Base-by-base conservation (phyloP, 2,888 invertebrate species). In the Tipula lateralis region DNA sequence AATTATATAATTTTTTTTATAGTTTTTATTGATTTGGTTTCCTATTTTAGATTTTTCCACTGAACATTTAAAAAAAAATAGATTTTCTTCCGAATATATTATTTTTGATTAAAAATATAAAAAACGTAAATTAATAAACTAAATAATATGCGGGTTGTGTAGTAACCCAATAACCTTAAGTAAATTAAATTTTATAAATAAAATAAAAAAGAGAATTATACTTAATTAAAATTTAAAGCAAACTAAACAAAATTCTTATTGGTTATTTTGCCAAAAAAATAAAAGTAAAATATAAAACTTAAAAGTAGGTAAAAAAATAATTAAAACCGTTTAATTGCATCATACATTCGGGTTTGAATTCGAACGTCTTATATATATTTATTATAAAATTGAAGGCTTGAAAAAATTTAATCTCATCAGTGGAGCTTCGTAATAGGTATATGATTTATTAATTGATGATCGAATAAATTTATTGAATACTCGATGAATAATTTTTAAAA, bases 151-250 rank as follows among this genome's bases (percentile, higher is more conserved):
- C 66, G 66, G n/a, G 19, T 66, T 66, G 24, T 7, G 9, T 66
- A 66, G 66, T 66, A 66, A 66, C 66, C 66, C 66, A 66, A 66
- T 66, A 66, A 66, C 66, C 66, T 66, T 66, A 66, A 24, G 24
- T 24, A 66, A 66, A 66, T 66, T 66, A 66, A 66, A 66, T 24
- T 66, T 66, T 66, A 66, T 66, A 66, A 66, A 66, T 66, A 66
- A 66, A 24, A 66, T 24, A 66, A 66, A 66, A 66, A 32, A 13
- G 44, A n/a, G 66, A 66, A 66, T 24, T 66, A 66, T 9, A 66
- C 24, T 66, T 66, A 24, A 66, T 24, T 66, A 66, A 66, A 66
- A 66, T 66, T 66, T 9, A 24, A 66, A 24, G 9, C 9, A 66
- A 66, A 66, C 19, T 66, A 66, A 66, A 66, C 66, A 24, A n/a